These are phyloP conservation scores for Carabus problematicus DNA, from an alignment of 2,888 invertebrate genomes.

Conservation along the genomic window DNA sequence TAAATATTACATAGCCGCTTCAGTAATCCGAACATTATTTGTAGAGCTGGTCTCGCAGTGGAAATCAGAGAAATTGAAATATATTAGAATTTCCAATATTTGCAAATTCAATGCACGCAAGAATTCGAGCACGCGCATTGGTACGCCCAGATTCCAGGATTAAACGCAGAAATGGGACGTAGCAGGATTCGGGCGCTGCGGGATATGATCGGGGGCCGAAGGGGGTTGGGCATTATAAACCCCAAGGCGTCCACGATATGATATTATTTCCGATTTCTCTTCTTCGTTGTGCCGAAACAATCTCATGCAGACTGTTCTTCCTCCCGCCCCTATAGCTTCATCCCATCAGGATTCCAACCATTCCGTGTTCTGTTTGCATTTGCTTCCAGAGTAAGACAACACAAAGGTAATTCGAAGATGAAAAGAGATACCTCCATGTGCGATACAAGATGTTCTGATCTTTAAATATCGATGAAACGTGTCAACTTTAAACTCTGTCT, in stretches of 20 bases:
- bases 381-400: no score
- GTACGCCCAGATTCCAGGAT: slow-evolving; percentile 1
- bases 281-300: neutral
- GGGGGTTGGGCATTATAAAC: neutral
- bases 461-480: slow-evolving; percentile 31
- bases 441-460: neutral
- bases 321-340: no score
- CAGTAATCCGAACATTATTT: slow-evolving; percentile 30
- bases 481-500: slow-evolving; percentile 8
- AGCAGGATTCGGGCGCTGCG: no score
- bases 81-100: slow-evolving; percentile 37
- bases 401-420: no score
- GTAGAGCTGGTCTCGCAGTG: slow-evolving; percentile 10
- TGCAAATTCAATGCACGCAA: slow-evolving; percentile 29
- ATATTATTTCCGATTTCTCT: slow-evolving; percentile 30
- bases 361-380: no score
- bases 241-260: slow-evolving; percentile 1
- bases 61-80: slow-evolving; percentile 33
- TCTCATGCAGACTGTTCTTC: no score
- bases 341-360: no score
- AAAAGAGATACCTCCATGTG: no score
- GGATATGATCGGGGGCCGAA: neutral
- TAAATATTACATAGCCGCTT: slow-evolving; percentile 26
- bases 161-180: no score
- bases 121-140: neutral